Evolutionary conservation across 2,113 vertebrate genomes (phyloP).

Genomic region (Ancistrus triradiatus): DNA sequence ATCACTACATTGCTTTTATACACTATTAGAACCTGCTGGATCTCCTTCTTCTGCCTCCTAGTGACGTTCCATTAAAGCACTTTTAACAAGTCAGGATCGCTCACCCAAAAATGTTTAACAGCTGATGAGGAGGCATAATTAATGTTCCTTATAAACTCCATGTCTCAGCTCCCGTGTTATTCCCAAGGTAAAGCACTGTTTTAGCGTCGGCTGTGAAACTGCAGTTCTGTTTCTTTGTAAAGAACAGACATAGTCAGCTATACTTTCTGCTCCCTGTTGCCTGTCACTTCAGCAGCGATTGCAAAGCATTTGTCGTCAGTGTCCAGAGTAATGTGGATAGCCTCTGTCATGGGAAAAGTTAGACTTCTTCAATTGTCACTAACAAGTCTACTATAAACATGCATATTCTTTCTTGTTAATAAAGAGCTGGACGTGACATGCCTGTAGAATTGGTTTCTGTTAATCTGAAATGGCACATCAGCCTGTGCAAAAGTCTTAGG

Average conservation of each 20-base stretch:
- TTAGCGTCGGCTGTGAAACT: conserved; percentile 32
- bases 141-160: conserved; percentile 15
- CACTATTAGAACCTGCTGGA: too few species aligned
- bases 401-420: conserved; percentile 8
- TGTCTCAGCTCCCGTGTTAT: conserved; percentile 16
- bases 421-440: conserved; percentile 9
- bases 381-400: background rate
- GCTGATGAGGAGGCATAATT: conserved; percentile 35
- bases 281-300: conserved; percentile 35
- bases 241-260: conserved; percentile 43
- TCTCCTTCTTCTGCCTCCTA: too few species aligned
- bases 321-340: conserved; percentile 43
- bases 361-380: background rate
- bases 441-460: conserved; percentile 9
- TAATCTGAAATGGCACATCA: background rate
- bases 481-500: too few species aligned
- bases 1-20: too few species aligned
- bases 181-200: conserved; percentile 40
- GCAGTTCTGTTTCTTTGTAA: conserved; percentile 46
- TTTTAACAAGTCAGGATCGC: conserved; percentile 23
- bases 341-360: conserved; percentile 34
- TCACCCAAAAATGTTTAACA: conserved; percentile 16
- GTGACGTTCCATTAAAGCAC: too few species aligned
- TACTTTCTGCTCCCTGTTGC: conserved; percentile 17
- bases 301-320: conserved; percentile 46